These are phyloP conservation scores for Paramormyrops hopkinsi DNA, from an alignment of 2,797 vertebrate species.

Conservation along the genomic window DNA sequence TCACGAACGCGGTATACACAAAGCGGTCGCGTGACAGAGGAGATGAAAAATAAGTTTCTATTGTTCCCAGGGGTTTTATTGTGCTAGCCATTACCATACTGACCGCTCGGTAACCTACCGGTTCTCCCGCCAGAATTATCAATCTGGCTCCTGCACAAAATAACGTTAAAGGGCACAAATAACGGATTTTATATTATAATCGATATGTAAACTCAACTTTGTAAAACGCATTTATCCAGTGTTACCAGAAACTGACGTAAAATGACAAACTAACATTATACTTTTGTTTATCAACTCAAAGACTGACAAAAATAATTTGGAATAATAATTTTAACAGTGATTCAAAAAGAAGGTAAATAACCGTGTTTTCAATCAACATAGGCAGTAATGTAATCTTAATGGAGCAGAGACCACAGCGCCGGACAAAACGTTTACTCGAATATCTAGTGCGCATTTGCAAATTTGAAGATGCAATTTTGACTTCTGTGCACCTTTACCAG, in stretches of 20 bases:
- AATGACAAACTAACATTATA: not conserved
- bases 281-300: not conserved
- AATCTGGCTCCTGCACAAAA: conserved; percentile 19
- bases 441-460: conserved; percentile 3
- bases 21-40: conserved; percentile 68
- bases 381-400: not conserved
- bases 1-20: conserved; percentile 43
- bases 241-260: not conserved
- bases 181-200: not conserved
- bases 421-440: not conserved
- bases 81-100: conserved; percentile 68
- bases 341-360: not conserved
- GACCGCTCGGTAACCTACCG: conserved; percentile 66
- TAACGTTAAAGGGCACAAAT: not conserved
- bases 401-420: not conserved
- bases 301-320: not conserved
- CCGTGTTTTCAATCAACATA: not conserved
- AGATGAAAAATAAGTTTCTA: conserved; percentile 70
- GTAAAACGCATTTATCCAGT: not conserved
- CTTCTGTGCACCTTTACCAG: not conserved
- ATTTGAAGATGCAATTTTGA: conserved; percentile 3
- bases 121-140: conserved; percentile 44
- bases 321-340: not conserved
- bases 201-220: not conserved
- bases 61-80: conserved; percentile 71